Evolutionary conservation across 2,113 vertebrate genomes (phyloP), one percentile per base, ranked within the genome.

Genomic region (Apus apus): DNA sequence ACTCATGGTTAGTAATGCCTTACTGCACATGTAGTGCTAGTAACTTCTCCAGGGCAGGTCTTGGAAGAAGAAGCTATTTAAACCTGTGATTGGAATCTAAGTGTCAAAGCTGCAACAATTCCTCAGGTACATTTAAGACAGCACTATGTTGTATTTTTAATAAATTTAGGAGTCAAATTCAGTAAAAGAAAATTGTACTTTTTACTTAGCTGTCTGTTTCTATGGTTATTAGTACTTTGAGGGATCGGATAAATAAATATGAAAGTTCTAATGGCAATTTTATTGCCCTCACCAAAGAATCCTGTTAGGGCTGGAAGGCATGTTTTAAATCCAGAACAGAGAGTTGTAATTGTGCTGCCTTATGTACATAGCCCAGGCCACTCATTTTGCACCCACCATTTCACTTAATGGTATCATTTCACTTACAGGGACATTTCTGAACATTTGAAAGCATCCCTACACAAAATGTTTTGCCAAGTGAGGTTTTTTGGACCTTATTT

Each of bases 381-480:
- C 70, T 95, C 86, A 75, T 97, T 96, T 90, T 93, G 77, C 71
- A 95, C 90, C 87, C 89, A 80, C 51, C 90, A 85, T 96, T 96
- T 96, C 85, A 94, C 87, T 94, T 96, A 91, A 94, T 90, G 56
- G 68, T 87, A 70, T 88, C 60, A 80, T 96, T 96, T 94, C 93
- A 93, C 78, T 91, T 94, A 85, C 51, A 74, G 74, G 66, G 78
- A 87, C 85, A 87, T 96, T 97, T 95, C 85, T 82, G 50, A 62
- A 26, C 56, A 76, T 95, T 83, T 96, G 90, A 93, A 74, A 83
- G 75, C 46, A 83, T 91, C 82, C 36, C 67, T 56, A 71, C 45
- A 57, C 66, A 78, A 89, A 81, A 26, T 75, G 32, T 87, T 93
- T 93, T 74, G 71, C 91, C 89, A 94, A 93, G 82, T 67, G 67